Evolutionary conservation across 1,140 invertebrate species (phyloP).

Genomic region (Campoletis sonorensis): DNA sequence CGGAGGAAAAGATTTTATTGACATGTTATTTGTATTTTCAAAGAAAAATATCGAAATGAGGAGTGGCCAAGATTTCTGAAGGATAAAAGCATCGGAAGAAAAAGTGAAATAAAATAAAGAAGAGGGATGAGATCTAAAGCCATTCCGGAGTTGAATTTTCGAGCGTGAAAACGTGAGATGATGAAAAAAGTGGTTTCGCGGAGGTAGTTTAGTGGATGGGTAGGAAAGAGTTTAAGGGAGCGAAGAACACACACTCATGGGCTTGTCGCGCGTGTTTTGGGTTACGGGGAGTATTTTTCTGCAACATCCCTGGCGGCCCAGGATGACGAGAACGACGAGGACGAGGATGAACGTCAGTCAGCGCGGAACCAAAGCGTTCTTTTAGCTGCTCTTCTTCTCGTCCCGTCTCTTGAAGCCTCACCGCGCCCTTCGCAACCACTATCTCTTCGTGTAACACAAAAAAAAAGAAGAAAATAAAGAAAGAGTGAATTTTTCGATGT

Average conservation of each 20-base stretch:
- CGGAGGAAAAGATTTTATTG: too few relatives aligned
- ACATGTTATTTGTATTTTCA: too few relatives aligned
- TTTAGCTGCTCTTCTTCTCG: slow-evolving; percentile 38
- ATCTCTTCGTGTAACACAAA: neutral
- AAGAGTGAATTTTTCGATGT: neutral
- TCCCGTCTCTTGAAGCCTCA: slow-evolving; percentile 11
- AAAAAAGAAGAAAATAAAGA: neutral
- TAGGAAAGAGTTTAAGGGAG: slow-evolving; percentile 41
- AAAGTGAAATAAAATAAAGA: too few relatives aligned
- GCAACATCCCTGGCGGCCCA: slow-evolving; percentile 17
- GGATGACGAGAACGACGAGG: neutral
- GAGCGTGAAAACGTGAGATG: slow-evolving; percentile 61
- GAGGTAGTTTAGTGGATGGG: slow-evolving; percentile 49
- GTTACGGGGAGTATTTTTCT: neutral
- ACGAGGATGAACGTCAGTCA: slow-evolving; percentile 28
- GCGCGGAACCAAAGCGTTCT: slow-evolving; percentile 24
- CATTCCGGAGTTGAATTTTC: slow-evolving; percentile 40
- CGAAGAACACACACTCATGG: slow-evolving; percentile 31
- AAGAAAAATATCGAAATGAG: too few relatives aligned
- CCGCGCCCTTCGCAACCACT: slow-evolving; percentile 15
- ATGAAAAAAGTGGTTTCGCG: slow-evolving; percentile 59
- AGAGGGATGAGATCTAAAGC: neutral
- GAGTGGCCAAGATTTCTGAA: neutral
- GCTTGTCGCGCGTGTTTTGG: slow-evolving; percentile 1
- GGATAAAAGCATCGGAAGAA: neutral